Conservation (phyloP, 2,888 invertebrate species). For the Metacarcinus magister region DNA sequence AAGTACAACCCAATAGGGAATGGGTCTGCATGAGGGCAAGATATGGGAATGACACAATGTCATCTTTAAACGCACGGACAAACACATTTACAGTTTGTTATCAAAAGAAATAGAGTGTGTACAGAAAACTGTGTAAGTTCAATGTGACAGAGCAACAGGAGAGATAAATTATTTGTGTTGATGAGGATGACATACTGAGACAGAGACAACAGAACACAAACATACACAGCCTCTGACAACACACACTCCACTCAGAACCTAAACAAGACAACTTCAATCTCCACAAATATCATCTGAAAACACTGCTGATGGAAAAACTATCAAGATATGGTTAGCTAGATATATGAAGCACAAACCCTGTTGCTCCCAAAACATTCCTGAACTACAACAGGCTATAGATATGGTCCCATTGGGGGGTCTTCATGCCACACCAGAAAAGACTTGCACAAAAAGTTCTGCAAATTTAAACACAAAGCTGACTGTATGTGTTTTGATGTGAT, state of each 20-base stretch:
- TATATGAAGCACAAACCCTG: neutral
- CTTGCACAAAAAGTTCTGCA: neutral
- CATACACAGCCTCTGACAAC: neutral
- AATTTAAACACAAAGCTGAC: neutral
- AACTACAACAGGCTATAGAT: neutral
- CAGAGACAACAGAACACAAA: neutral
- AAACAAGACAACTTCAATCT: neutral
- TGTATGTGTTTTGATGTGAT: neutral
- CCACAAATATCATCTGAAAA: neutral
- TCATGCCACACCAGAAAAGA: constrained; percentile 32
- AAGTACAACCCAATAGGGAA: neutral
- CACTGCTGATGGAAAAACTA: neutral
- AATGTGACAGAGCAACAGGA: neutral
- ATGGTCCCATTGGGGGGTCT: neutral
- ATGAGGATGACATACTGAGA: neutral
- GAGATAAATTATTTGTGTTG: neutral
- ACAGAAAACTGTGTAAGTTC: constrained; percentile 3
- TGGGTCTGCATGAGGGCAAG: neutral
- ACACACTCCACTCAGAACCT: neutral
- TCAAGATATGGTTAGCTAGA: neutral
- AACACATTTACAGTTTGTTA: neutral
- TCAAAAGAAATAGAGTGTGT: neutral
- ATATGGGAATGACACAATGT: neutral
- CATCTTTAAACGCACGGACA: neutral
- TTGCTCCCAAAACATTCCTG: neutral